Conservation (phyloP, 2,888 invertebrate species). For the Callinectes sapidus region DNA sequence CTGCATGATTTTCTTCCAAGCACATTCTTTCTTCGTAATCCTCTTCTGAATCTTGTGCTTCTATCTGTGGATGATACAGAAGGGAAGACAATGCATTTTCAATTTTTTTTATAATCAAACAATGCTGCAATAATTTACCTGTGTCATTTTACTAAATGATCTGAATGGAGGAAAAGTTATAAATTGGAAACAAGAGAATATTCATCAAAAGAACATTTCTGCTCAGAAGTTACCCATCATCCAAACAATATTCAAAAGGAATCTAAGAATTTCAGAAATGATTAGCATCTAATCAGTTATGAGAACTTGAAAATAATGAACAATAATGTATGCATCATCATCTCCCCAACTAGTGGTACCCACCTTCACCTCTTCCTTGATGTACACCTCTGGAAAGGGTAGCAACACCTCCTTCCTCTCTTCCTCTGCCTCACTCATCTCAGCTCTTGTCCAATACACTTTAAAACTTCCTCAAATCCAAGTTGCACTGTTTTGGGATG, state of each 20-base stretch:
- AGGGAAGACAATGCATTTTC: neutral
- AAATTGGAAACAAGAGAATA: neutral
- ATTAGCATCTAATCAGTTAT: neutral
- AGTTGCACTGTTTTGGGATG: neutral
- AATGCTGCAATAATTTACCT: neutral
- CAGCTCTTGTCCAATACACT: neutral
- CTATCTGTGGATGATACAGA: neutral
- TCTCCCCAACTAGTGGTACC: neutral
- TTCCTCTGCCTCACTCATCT: neutral
- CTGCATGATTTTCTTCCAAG: neutral
- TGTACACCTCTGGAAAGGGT: slow-evolving; percentile 29
- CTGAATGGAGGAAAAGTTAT: neutral
- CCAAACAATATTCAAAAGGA: neutral
- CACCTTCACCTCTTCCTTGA: slow-evolving; percentile 31
- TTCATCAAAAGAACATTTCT: neutral
- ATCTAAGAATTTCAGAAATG: neutral
- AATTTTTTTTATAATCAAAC: neutral
- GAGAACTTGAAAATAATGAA: neutral
- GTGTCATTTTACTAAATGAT: neutral
- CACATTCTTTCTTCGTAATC: neutral
- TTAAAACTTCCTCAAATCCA: neutral
- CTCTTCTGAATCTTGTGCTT: neutral
- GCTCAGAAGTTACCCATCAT: neutral
- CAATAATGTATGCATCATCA: neutral
- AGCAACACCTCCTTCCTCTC: neutral